Conservation (phyloP, 2,113 vertebrate genomes). For the Cyprinodon variegatus region DNA sequence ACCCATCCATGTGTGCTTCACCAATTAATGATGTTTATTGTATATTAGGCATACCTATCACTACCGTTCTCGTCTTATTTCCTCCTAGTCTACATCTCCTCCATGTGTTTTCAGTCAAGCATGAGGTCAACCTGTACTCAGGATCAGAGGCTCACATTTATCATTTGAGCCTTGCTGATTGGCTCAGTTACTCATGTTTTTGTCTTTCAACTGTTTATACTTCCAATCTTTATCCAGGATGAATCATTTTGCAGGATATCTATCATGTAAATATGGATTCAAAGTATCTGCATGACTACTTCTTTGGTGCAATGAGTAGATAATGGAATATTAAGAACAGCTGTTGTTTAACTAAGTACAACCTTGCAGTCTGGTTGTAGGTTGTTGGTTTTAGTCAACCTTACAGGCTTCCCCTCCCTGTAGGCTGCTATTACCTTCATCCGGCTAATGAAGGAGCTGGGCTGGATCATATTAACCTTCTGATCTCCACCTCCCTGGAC, state of each 20-base stretch:
- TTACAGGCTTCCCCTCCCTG: slow-evolving; percentile 40
- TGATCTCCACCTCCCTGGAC: slow-evolving; percentile 70
- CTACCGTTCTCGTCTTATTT: slow-evolving; percentile 61
- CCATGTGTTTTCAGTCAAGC: slow-evolving; percentile 34
- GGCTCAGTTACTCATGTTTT: not conserved
- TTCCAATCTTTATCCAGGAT: no score
- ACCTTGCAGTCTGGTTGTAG: slow-evolving; percentile 18
- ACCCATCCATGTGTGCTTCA: slow-evolving; percentile 70
- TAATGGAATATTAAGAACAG: slow-evolving; percentile 15
- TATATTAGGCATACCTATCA: slow-evolving; percentile 65
- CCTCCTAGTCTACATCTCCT: slow-evolving; percentile 47
- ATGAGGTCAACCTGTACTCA: slow-evolving; percentile 26
- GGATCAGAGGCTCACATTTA: slow-evolving; percentile 15
- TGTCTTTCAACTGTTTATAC: not conserved
- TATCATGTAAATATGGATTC: not conserved
- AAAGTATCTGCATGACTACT: not conserved
- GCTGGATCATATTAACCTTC: slow-evolving; percentile 76
- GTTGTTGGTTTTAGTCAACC: slow-evolving; percentile 45
- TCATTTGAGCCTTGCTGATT: slow-evolving; percentile 18
- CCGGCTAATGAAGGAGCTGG: slow-evolving; percentile 72
- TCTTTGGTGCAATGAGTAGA: not conserved
- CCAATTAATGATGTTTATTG: slow-evolving; percentile 79
- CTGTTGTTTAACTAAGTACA: not conserved
- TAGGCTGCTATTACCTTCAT: slow-evolving; percentile 69
- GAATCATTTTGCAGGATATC: not conserved